phyloP scores from a whole-genome alignment of 2,113 vertebrate species.

The Morone chrysops region DNA sequence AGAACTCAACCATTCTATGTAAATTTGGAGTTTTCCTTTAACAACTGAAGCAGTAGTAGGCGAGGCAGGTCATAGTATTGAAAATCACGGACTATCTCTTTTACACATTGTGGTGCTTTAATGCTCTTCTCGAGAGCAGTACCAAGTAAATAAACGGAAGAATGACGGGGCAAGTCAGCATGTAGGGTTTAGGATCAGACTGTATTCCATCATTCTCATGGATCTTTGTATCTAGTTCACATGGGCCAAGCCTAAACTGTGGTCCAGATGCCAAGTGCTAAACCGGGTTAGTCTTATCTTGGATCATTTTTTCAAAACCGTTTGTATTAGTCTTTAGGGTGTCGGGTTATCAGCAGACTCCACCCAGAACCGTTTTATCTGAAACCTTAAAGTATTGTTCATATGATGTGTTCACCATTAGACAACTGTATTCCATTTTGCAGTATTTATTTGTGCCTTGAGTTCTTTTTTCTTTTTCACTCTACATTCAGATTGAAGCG shows the following conservation, averaged over 20 bases:
- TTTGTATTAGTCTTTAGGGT: background rate
- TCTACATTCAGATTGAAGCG: constrained; percentile 63
- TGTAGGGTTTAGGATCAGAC: constrained; percentile 11
- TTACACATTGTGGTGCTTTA: background rate
- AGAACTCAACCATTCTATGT: no score
- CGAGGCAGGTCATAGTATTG: background rate
- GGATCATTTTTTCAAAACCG: background rate
- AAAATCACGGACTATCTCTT: background rate
- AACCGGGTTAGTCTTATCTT: background rate
- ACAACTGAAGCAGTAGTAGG: background rate
- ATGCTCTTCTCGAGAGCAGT: background rate
- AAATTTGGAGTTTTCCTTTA: background rate
- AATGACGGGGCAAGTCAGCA: background rate
- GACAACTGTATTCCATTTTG: constrained; percentile 69
- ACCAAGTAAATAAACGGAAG: background rate
- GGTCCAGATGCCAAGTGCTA: constrained; percentile 2
- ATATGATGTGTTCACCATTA: constrained; percentile 59
- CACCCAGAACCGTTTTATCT: background rate
- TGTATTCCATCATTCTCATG: background rate
- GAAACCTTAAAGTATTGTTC: constrained; percentile 3
- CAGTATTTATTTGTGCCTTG: constrained; percentile 85
- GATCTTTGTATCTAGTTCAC: background rate
- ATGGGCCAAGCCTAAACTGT: background rate
- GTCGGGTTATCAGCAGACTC: background rate
- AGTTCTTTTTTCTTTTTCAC: constrained; percentile 55